Evolutionary conservation across 2,113 vertebrate species (phyloP), one percentile per base, ranked within the genome.

Genomic region (Perca schrenkii): DNA sequence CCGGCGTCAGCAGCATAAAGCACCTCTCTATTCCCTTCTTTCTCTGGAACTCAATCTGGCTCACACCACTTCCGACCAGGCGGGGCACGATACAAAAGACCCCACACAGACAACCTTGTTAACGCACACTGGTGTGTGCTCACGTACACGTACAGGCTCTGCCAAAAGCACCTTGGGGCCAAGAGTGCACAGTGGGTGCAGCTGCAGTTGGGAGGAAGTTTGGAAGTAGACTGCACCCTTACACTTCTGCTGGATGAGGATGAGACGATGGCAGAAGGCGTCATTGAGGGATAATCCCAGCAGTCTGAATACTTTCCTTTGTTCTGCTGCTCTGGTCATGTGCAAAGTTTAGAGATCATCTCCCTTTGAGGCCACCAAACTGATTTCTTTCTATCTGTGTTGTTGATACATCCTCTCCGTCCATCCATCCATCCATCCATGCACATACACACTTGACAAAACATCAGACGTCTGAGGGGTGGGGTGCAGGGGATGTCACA

Each of bases 121-220:
- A 83, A 60, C 64, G 25, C 66, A 36, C 83, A 21, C 70, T 60
- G 47, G 13, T 47, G 61, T 66, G 49, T 43, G 63, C 74, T 82
- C 80, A 49, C 62, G 40, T 17, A 22, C 14, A 15, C 15, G 62
- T 63, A 10, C 49, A 65, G 14, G 1, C 54, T n/a, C 60, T 74
- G 88, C 83, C 83, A 88, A 36, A 50, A 8, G 73, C 87, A 91
- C 91, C 91, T 91, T 80, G 36, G 47, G 73, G 89, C 85, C 72
- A 74, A 91, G 71, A 85, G 15, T 52, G 65, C 84, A 61, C 21
- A 62, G 3, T 50, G 85, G 83, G 50, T 67, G 85, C 91, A 92
- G 89, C 92, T 92, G 91, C 90, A 81, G 74, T 70, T 77, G 77
- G 34, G 74, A 66, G 64, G 78, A 75, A 54, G 21, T 49, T 43